Evolutionary conservation across 2,888 invertebrate genomes (phyloP).

Genomic region (Hirtodrosophila alboralis): DNA sequence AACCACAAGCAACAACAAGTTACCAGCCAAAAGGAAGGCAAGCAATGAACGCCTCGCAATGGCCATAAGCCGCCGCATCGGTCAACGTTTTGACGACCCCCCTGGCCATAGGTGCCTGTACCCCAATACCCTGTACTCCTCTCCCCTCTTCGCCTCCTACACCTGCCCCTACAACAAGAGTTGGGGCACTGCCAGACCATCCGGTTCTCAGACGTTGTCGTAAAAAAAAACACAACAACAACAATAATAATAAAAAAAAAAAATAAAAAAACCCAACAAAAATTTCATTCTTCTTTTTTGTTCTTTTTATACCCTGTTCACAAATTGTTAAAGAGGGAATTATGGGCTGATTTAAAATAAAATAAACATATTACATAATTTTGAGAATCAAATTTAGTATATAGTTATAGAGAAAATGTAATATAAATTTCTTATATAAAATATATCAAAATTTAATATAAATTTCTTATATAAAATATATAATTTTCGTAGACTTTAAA

Average conservation of each 20-base stretch:
- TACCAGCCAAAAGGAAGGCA: conserved; percentile 20
- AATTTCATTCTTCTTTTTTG: conserved; percentile 73
- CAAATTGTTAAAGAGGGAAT: too few species aligned
- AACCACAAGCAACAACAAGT: conserved; percentile 27
- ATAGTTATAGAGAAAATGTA: too few species aligned
- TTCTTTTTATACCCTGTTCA: conserved; percentile 20
- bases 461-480: too few species aligned
- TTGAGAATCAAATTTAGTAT: too few species aligned
- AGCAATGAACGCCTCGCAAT: conserved; percentile 61
- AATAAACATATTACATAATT: too few species aligned
- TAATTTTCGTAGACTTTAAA: too few species aligned
- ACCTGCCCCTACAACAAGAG: conserved; percentile 10
- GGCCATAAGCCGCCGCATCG: conserved; percentile 65
- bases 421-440: too few species aligned
- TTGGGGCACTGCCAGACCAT: conserved; percentile 56
- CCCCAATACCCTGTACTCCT: neutral
- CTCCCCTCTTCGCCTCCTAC: neutral
- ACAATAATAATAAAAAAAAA: too few species aligned
- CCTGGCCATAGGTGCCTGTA: conserved; percentile 26
- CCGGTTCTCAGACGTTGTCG: conserved; percentile 65
- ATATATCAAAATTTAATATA: too few species aligned
- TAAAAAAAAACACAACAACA: conserved; percentile 51
- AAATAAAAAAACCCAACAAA: conserved; percentile 57
- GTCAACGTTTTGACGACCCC: conserved; percentile 64
- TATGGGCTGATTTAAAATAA: too few species aligned